phyloP scores from a whole-genome alignment of 2,113 vertebrate genomes.

The Centrocercus urophasianus region DNA sequence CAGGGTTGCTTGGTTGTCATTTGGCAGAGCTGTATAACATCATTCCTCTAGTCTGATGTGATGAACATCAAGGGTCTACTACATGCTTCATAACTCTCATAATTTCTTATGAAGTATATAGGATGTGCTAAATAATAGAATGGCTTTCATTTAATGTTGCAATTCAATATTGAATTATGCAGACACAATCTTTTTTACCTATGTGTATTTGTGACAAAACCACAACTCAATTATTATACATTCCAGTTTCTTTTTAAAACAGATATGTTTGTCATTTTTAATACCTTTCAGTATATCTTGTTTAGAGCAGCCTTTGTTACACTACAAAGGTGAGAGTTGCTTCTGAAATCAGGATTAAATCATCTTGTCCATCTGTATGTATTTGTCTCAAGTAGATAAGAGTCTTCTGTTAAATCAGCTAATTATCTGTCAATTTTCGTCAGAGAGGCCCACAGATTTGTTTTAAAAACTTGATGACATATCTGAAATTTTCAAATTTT shows the following conservation, averaged over 20 bases:
- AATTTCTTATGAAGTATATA: constrained; percentile 25
- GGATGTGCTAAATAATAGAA: background rate
- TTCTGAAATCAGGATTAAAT: constrained; percentile 52
- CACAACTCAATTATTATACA: background rate
- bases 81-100: background rate
- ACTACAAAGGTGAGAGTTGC: background rate
- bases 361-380: background rate
- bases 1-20: background rate
- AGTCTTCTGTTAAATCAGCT: background rate
- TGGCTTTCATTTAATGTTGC: background rate
- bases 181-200: background rate
- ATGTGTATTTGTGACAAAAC: background rate
- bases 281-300: background rate
- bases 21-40: background rate
- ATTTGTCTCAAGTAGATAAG: background rate
- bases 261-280: background rate
- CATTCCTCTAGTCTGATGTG: background rate
- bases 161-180: background rate
- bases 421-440: background rate
- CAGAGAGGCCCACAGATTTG: background rate
- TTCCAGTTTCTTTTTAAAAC: background rate
- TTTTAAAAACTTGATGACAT: too few relatives aligned
- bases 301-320: constrained; percentile 26
- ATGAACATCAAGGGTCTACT: background rate
- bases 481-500: too few relatives aligned